Conservation (phyloP, 2,797 vertebrate genomes). For the Gobio occitaniae region DNA sequence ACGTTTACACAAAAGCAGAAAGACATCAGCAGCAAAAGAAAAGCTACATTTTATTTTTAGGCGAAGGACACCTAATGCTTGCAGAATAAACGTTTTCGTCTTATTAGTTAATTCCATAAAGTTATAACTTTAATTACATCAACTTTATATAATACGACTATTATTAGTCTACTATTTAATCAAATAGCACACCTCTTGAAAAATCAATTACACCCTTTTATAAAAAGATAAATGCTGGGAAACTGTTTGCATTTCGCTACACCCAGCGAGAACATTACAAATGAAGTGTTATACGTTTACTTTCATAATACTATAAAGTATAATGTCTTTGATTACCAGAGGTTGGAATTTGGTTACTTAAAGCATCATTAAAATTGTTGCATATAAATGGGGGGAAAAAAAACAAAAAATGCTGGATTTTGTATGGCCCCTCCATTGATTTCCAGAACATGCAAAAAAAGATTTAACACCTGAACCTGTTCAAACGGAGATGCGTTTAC, state of each 20-base stretch:
- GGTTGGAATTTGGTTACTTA: constrained; percentile 29
- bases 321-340: neutral
- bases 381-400: neutral
- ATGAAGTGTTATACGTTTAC: constrained; percentile 8
- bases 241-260: neutral
- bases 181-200: neutral
- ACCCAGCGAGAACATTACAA: neutral
- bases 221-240: neutral
- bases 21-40: neutral
- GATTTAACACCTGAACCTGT: neutral
- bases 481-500: constrained; percentile 10
- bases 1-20: neutral
- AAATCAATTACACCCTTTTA: neutral
- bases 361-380: constrained; percentile 2
- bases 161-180: neutral
- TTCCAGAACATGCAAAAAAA: neutral
- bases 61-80: neutral
- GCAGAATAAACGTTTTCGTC: neutral
- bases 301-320: constrained; percentile 11
- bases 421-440: neutral
- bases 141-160: neutral
- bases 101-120: neutral
- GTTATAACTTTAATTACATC: neutral
- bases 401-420: neutral
- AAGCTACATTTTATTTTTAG: accelerated